Evolutionary conservation across 2,888 invertebrate genomes (phyloP).

Genomic region (Dione vanillae): DNA sequence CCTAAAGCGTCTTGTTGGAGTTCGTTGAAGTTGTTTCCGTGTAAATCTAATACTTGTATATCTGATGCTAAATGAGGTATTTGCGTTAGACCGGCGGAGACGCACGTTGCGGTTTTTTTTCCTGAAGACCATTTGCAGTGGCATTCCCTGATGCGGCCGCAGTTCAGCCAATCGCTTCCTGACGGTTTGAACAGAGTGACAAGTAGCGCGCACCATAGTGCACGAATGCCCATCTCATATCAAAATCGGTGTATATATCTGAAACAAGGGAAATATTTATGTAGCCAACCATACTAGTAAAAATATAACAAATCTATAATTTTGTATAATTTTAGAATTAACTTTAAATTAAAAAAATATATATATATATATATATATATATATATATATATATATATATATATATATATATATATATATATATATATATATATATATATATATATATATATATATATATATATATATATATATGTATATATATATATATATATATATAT

Average conservation of each 20-base stretch:
- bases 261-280: conserved; percentile 64
- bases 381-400: too few species aligned
- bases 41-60: conserved; percentile 90
- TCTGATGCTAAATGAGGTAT: conserved; percentile 85
- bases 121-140: conserved; percentile 96
- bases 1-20: conserved; percentile 91
- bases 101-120: conserved; percentile 94
- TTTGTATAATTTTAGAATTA: too few species aligned
- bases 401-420: too few species aligned
- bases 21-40: conserved; percentile 89
- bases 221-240: conserved; percentile 75
- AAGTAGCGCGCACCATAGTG: conserved; percentile 64
- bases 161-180: conserved; percentile 91
- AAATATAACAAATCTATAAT: too few species aligned
- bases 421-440: too few species aligned
- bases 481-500: too few species aligned
- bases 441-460: too few species aligned
- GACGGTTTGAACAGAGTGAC: conserved; percentile 60
- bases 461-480: too few species aligned
- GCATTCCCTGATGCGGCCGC: conserved; percentile 88
- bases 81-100: conserved; percentile 88
- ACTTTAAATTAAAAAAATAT: too few species aligned
- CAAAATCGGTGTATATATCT: conserved; percentile 60
- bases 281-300: too few species aligned
- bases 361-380: too few species aligned